These are phyloP conservation scores for Oasisia sp. DNA, from an alignment of 2,888 invertebrate species.

Conservation along the genomic window DNA sequence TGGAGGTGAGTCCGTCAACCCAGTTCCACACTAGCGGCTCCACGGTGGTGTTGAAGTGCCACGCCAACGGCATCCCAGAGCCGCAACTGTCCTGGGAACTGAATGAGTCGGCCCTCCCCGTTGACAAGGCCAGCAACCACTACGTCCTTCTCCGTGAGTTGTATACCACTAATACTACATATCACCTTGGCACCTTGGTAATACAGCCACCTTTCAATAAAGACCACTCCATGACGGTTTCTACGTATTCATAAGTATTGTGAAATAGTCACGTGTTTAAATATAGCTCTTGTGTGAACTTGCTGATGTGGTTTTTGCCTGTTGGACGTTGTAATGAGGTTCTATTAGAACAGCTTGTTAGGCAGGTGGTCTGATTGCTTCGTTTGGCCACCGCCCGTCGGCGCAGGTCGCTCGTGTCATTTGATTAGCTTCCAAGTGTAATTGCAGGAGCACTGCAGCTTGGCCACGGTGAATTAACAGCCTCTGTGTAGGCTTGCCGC, in stretches of 20 bases:
- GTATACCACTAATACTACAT: background rate
- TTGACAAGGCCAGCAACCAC: background rate
- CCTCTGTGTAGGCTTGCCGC: background rate
- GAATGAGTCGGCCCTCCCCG: slow-evolving; percentile 69
- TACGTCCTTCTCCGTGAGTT: slow-evolving; percentile 35
- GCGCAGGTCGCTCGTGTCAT: background rate
- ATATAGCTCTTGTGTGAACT: background rate
- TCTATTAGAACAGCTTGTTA: background rate
- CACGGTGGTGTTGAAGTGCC: slow-evolving; percentile 78
- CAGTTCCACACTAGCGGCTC: slow-evolving; percentile 77
- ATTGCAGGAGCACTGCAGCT: background rate
- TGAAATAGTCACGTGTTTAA: background rate
- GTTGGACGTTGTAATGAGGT: background rate
- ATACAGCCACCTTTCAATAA: too few species aligned
- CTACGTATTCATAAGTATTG: too few species aligned
- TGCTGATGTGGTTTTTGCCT: background rate
- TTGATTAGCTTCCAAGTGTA: background rate
- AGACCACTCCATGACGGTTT: too few species aligned
- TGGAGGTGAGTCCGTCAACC: slow-evolving; percentile 77
- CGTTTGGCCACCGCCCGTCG: background rate
- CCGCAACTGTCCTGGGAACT: slow-evolving; percentile 78
- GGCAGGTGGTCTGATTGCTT: background rate
- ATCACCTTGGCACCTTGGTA: too few species aligned
- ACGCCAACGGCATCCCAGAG: slow-evolving; percentile 79
- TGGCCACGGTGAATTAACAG: background rate